Percentiles rank a stretch among this genome's conserved stretches.
phyloP scores from a whole-genome alignment of 64 coral and sea anemone genomes.

The Catalaphyllia jardinei region DNA sequence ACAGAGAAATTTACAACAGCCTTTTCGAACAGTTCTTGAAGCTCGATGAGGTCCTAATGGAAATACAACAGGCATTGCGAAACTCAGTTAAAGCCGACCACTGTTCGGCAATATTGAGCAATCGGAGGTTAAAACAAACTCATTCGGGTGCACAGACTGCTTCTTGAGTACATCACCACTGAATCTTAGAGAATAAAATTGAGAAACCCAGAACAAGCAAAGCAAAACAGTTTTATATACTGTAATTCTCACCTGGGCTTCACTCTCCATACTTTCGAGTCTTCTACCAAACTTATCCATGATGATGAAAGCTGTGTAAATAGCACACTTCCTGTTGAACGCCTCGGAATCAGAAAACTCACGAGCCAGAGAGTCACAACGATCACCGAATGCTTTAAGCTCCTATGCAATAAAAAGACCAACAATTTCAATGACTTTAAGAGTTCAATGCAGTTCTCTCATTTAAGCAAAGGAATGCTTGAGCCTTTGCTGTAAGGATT shows the following conservation, averaged over 20 bases:
- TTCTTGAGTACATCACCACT: too few relatives aligned
- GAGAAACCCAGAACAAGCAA: too few relatives aligned
- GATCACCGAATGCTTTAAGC: conserved; percentile 92
- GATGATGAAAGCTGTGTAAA: conserved; percentile 89
- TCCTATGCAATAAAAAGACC: conserved; percentile 52
- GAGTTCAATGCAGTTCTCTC: background rate
- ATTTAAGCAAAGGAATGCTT: too few relatives aligned
- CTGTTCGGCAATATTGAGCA: too few relatives aligned
- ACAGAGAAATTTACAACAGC: conserved; percentile 96
- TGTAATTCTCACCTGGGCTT: conserved; percentile 67
- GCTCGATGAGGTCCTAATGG: conserved; percentile 88
- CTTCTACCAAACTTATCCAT: conserved; percentile 88
- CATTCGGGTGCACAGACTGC: too few relatives aligned
- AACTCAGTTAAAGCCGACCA: too few relatives aligned
- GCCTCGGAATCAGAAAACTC: conserved; percentile 91
- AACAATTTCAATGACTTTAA: background rate
- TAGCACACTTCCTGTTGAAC: conserved; percentile 86
- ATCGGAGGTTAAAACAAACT: too few relatives aligned
- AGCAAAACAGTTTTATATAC: too few relatives aligned
- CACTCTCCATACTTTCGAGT: conserved; percentile 83
- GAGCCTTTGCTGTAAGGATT: too few relatives aligned
- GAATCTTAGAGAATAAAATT: too few relatives aligned
- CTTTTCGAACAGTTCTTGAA: conserved; percentile 96
- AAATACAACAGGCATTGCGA: too few relatives aligned
- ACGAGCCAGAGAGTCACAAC: conserved; percentile 85